A percentile compares a stretch with the other conserved stretches of the same genome.
These are phyloP conservation scores for Rhinoderma darwinii DNA, from an alignment of 2,113 vertebrate species.

Conservation along the genomic window DNA sequence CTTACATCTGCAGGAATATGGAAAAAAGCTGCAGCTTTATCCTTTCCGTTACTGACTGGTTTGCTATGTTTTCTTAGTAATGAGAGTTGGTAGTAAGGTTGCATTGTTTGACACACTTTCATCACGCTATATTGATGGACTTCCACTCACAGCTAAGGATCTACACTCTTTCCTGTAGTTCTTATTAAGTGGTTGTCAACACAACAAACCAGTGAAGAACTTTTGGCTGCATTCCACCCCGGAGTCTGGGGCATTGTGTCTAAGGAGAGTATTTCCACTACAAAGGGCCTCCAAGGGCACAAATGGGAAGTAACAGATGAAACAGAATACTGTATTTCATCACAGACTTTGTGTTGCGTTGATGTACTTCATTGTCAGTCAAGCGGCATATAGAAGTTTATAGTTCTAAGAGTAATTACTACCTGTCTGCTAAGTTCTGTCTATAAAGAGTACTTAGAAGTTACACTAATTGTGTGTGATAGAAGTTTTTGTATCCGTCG, in stretches of 20 bases:
- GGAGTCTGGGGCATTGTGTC: slow-evolving; percentile 2
- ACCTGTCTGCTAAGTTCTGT: not conserved
- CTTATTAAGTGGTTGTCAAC: slow-evolving; percentile 23
- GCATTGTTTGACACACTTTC: not conserved
- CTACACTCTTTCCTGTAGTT: not conserved
- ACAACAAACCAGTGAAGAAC: not conserved
- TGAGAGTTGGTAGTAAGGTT: not conserved
- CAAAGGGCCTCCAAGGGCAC: slow-evolving; percentile 13
- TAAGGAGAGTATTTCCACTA: not conserved
- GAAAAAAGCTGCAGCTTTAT: not conserved
- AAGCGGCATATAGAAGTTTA: not conserved
- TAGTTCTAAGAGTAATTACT: not conserved
- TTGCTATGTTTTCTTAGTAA: not conserved
- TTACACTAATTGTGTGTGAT: too few species aligned
- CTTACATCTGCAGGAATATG: not conserved
- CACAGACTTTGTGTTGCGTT: not conserved
- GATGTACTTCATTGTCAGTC: not conserved
- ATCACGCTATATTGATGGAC: not conserved
- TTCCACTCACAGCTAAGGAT: not conserved
- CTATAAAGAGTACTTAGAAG: not conserved
- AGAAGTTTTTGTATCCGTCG: too few species aligned
- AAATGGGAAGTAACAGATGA: not conserved
- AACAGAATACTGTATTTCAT: slow-evolving; percentile 3
- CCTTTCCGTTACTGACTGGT: not conserved
- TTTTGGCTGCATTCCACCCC: not conserved